Percentiles rank a stretch among this genome's conserved stretches.
phyloP scores from a whole-genome alignment of 2,888 invertebrate genomes.

The Mythimna loreyi region DNA sequence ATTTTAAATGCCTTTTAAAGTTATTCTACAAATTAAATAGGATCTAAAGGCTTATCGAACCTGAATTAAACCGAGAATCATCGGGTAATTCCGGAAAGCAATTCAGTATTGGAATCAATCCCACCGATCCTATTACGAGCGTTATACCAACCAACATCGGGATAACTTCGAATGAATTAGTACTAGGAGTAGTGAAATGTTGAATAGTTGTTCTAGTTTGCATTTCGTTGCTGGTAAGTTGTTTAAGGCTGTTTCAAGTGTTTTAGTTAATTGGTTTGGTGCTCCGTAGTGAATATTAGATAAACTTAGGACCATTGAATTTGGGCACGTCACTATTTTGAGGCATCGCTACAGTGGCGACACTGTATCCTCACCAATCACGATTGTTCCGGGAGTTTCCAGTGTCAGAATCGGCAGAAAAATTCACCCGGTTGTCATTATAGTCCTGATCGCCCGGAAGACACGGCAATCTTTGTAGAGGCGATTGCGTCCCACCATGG shows the following conservation, averaged over 20 bases:
- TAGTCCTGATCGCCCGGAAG: too few species aligned
- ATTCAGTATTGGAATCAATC: conserved; percentile 67
- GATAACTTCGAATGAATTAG: conserved; percentile 39
- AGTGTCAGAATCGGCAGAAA: too few species aligned
- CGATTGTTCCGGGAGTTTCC: too few species aligned
- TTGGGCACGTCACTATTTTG: too few species aligned
- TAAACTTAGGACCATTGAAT: not conserved
- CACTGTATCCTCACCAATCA: too few species aligned
- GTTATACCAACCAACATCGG: conserved; percentile 60
- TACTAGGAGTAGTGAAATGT: conserved; percentile 22
- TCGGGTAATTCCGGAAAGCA: conserved; percentile 58
- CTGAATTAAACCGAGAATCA: conserved; percentile 53
- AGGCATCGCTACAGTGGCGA: too few species aligned
- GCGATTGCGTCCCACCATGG: too few species aligned
- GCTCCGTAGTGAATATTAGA: not conserved
- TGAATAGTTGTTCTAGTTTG: conserved; percentile 20
- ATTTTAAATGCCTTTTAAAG: conserved; percentile 20
- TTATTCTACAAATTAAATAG: conserved; percentile 30
- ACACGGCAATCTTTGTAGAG: too few species aligned
- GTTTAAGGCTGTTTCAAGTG: not conserved
- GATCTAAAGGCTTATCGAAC: conserved; percentile 24
- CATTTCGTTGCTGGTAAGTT: not conserved
- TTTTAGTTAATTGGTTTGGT: not conserved
- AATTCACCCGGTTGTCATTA: too few species aligned
- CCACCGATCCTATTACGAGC: conserved; percentile 61